A percentile compares a stretch with the other conserved stretches of the same genome.
Evolutionary conservation across 2,888 invertebrate genomes (phyloP).

Genomic region (Apeira syringaria): DNA sequence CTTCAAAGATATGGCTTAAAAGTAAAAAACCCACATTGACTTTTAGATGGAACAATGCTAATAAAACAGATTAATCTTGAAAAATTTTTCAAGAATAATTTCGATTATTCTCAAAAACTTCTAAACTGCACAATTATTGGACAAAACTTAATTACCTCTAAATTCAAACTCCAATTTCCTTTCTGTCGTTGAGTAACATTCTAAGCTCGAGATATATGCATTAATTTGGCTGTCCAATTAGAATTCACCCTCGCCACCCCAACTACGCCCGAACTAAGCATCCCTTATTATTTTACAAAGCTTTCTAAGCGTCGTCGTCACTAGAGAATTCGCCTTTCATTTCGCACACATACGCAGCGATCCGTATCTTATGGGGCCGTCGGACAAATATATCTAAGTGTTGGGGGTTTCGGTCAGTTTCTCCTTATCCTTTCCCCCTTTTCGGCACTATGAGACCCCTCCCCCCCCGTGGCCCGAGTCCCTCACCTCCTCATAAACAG

Average conservation of each 20-base stretch:
- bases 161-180: constrained; percentile 9
- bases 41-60: too few relatives aligned
- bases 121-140: too few relatives aligned
- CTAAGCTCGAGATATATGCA: constrained; percentile 20
- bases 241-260: constrained; percentile 43
- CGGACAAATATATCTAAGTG: constrained; percentile 76
- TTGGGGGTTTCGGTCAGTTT: constrained; percentile 65
- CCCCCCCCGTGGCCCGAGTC: constrained; percentile 33
- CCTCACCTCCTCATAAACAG: constrained; percentile 67
- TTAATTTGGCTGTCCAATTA: constrained; percentile 42
- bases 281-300: constrained; percentile 65
- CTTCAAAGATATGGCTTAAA: too few relatives aligned
- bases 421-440: constrained; percentile 73
- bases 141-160: constrained; percentile 1
- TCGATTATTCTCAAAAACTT: too few relatives aligned
- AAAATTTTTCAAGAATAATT: too few relatives aligned
- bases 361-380: constrained; percentile 66
- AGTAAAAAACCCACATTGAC: too few relatives aligned
- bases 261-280: constrained; percentile 45
- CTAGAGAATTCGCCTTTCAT: constrained; percentile 40
- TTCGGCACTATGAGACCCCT: constrained; percentile 63
- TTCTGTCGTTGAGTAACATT: constrained; percentile 15
- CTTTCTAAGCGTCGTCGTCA: constrained; percentile 62
- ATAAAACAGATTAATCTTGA: too few relatives aligned
- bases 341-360: constrained; percentile 52